Base-by-base conservation (phyloP, 2,113 vertebrate species). In the Girardinichthys multiradiatus region DNA sequence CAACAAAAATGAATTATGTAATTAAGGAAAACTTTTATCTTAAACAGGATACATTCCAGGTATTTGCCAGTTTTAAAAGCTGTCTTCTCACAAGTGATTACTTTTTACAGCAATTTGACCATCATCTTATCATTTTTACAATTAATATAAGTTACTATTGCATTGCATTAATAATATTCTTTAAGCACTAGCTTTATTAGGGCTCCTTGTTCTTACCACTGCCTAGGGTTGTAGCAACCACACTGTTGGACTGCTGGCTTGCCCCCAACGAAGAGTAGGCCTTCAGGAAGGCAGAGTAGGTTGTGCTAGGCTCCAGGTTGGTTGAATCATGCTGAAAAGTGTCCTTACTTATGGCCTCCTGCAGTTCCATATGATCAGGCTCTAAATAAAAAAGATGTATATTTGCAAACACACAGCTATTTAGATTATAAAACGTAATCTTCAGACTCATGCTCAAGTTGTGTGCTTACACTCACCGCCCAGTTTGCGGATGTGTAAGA, bases 311-410 rank as follows among this genome's bases (percentile, higher is more conserved):
- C 7, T 95, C 93, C 65, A 94, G 92, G 87, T 91, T 92, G 59
- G 66, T 87, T 63, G 95, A 88, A 8, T 94, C 79, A 0, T 94
- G 93, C 59, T 92, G 88, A 65, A 92, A 95, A 4, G 85, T 92
- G 7, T 85, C 91, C 89, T 94, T 95, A 60, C 94, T 95, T 31
- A 95, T 91, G 0, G 95, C 94, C 63, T 95, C 95, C 81, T 95
- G 94, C 58, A 95, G 90, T 87, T 95, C 94, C 26, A 77, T 83
- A 64, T 84, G 89, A 61, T 94, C 93, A 0, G 93, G 82, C 67
- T 96, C 93, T 95, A 82, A 27, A 77, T 0, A n/a, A 81, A 54
- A 77, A 71, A 24, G 29, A 11, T 39, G 68, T n/a, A 48, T 7
- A 72, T 60, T 73, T 26, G 30, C 1, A 80, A 26, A 79, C 30